A percentile compares a stretch with the other conserved stretches of the same genome.
Evolutionary conservation across 2,797 vertebrate species (phyloP).

Genomic region (Calcarius lapponicus): DNA sequence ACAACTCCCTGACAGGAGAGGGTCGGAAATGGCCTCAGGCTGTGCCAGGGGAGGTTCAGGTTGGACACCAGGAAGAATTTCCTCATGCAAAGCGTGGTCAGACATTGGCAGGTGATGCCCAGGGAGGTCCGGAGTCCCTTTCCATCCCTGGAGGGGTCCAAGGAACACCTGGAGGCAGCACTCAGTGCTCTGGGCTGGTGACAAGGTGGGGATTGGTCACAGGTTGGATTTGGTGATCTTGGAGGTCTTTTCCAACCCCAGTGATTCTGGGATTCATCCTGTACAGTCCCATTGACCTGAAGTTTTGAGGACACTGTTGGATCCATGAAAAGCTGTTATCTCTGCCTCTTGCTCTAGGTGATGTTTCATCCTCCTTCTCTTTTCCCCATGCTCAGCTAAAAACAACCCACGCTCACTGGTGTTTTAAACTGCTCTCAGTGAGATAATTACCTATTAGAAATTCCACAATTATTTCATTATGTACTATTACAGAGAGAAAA

Average conservation of each 20-base stretch:
- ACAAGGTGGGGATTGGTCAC: not conserved
- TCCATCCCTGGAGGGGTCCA: not conserved
- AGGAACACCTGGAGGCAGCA: not conserved
- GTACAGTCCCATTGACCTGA: not conserved
- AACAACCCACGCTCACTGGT: not conserved
- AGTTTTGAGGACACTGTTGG: not conserved
- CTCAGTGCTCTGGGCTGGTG: not conserved
- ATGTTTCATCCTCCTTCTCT: not conserved
- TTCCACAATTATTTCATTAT: slow-evolving; percentile 47
- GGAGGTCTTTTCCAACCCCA: not conserved
- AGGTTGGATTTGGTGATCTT: accelerated
- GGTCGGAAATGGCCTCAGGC: accelerated
- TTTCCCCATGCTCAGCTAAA: not conserved
- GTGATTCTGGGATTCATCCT: not conserved
- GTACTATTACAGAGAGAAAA: not conserved
- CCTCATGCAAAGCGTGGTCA: not conserved
- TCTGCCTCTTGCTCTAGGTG: not conserved
- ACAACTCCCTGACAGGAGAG: not conserved
- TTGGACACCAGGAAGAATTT: not conserved
- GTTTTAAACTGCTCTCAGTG: not conserved
- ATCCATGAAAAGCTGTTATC: not conserved
- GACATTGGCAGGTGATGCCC: not conserved
- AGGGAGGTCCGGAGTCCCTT: not conserved
- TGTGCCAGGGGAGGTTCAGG: not conserved
- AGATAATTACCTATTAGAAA: slow-evolving; percentile 39